Evolutionary conservation across 2,888 invertebrate genomes (phyloP).

Genomic region (Lepetodrilus schrolli): DNA sequence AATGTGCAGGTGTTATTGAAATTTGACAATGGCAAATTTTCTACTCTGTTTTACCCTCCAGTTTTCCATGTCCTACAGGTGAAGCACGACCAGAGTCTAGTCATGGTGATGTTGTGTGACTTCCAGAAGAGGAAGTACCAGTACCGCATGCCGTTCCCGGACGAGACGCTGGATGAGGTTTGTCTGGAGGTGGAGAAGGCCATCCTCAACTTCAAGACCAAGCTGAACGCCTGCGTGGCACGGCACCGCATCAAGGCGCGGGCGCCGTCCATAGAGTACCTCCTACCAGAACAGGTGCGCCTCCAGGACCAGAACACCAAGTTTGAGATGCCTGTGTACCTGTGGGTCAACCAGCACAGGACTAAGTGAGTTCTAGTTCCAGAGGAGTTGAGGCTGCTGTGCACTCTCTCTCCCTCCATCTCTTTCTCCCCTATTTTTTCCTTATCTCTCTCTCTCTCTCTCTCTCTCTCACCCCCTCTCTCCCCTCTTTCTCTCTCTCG

Average conservation of each 20-base stretch:
- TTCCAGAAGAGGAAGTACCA: constrained; percentile 72
- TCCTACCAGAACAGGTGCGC: constrained; percentile 69
- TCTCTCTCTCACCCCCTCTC: too few species aligned
- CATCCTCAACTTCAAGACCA: constrained; percentile 63
- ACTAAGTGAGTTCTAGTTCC: constrained; percentile 55
- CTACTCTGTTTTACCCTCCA: background rate
- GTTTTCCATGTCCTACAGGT: constrained; percentile 48
- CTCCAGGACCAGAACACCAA: constrained; percentile 60
- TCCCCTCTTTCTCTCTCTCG: too few species aligned
- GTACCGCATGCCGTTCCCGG: constrained; percentile 50
- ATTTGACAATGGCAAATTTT: too few species aligned
- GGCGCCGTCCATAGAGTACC: constrained; percentile 66
- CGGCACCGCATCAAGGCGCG: constrained; percentile 67
- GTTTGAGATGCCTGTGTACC: constrained; percentile 63
- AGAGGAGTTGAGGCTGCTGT: background rate
- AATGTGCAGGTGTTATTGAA: too few species aligned
- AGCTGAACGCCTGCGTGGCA: constrained; percentile 71
- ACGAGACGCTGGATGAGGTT: constrained; percentile 50
- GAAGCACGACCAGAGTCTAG: constrained; percentile 56
- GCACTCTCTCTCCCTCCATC: background rate
- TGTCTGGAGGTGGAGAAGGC: constrained; percentile 66
- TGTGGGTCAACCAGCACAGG: constrained; percentile 72
- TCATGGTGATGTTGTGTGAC: constrained; percentile 71
- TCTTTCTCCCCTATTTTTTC: too few species aligned
- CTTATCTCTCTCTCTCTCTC: too few species aligned